These are phyloP conservation scores for Myiozetetes cayanensis DNA, from an alignment of 2,113 vertebrate species.

Conservation along the genomic window DNA sequence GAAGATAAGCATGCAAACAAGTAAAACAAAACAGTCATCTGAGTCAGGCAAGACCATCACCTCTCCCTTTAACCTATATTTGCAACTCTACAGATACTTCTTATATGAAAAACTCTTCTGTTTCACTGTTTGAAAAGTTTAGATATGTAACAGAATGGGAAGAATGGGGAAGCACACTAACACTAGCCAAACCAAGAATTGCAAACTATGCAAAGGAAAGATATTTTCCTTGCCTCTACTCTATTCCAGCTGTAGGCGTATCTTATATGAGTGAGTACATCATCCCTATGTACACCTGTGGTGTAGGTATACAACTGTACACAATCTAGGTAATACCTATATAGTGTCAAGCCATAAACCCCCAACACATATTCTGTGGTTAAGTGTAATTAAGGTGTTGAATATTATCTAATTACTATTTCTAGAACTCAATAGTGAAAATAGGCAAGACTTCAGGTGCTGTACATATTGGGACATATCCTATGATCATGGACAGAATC, in stretches of 20 bases:
- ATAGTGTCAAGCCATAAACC: background rate
- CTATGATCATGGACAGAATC: background rate
- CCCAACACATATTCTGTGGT: background rate
- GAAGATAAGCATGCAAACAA: conserved; percentile 10
- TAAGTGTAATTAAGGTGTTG: background rate
- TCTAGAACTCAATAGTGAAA: background rate
- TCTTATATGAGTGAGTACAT: background rate
- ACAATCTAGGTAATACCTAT: background rate
- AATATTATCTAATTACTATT: background rate
- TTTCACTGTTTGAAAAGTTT: background rate
- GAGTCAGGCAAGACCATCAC: background rate
- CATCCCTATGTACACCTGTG: background rate
- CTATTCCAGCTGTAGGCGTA: background rate
- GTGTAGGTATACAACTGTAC: background rate
- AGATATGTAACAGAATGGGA: background rate
- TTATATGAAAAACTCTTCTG: background rate
- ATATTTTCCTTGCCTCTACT: background rate
- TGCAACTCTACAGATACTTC: background rate
- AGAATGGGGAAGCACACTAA: background rate
- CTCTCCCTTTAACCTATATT: background rate
- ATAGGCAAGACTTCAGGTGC: background rate
- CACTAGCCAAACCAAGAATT: background rate
- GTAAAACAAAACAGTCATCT: background rate
- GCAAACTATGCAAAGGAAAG: background rate
- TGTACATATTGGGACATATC: background rate